phyloP scores from a whole-genome alignment of 2,797 vertebrate genomes.

The Oreonectes daqikongensis region DNA sequence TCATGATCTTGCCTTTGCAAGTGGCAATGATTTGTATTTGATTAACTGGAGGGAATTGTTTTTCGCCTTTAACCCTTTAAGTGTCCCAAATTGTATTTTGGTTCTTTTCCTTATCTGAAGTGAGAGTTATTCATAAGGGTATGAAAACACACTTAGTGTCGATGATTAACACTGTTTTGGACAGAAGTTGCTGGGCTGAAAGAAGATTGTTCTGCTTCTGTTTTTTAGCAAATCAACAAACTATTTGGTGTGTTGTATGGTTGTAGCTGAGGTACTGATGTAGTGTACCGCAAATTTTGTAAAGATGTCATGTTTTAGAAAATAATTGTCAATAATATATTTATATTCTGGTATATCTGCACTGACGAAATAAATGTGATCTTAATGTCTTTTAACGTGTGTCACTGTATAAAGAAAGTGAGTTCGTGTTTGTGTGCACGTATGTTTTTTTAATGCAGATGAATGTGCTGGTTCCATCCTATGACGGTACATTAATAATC shows the following conservation, averaged over 20 bases:
- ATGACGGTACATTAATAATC: conserved; percentile 8
- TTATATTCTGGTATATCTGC: conserved; percentile 70
- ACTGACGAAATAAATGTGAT: conserved; percentile 74
- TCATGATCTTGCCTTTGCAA: conserved; percentile 59
- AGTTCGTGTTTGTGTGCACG: conserved; percentile 13
- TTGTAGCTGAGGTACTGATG: conserved; percentile 44
- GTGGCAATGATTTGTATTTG: conserved; percentile 54
- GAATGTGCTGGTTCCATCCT: neutral
- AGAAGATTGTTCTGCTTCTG: neutral
- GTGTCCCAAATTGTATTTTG: neutral
- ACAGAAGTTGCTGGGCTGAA: neutral
- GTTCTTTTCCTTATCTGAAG: neutral
- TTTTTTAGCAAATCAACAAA: neutral
- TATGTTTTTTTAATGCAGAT: conserved; percentile 28
- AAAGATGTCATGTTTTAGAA: conserved; percentile 59
- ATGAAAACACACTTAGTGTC: neutral
- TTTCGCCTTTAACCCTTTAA: neutral
- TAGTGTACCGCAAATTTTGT: conserved; percentile 59
- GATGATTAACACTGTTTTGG: neutral
- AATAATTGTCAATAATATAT: conserved; percentile 60
- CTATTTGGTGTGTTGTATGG: neutral
- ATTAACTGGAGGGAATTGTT: conserved; percentile 50
- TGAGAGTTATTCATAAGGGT: neutral
- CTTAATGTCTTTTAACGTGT: conserved; percentile 54
- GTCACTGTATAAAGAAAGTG: neutral